Percentiles rank a stretch among this genome's conserved stretches.
Evolutionary conservation across 2,113 vertebrate genomes (phyloP).

Genomic region (Pseudorectes ferrugineus): DNA sequence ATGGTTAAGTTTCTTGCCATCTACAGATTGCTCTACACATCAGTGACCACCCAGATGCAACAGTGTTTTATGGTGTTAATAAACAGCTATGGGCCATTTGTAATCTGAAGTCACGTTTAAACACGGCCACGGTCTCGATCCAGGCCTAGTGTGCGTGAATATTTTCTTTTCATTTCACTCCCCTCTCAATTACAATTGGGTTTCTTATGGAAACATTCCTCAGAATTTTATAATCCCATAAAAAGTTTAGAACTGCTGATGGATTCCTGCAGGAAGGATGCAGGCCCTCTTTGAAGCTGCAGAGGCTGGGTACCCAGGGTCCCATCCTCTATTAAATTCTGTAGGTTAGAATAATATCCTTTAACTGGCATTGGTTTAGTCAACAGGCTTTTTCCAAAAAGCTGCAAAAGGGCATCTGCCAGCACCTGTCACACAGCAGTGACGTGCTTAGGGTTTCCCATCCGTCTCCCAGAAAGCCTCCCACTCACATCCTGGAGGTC

Average conservation of each 20-base stretch:
- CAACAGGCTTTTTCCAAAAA: not conserved
- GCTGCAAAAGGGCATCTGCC: not conserved
- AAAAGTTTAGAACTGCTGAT: not conserved
- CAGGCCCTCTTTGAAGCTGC: not conserved
- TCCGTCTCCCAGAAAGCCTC: not conserved
- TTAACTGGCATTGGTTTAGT: not conserved
- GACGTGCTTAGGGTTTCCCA: not conserved
- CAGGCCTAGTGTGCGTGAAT: not conserved
- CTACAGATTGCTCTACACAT: not conserved
- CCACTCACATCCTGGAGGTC: not conserved
- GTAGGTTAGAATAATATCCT: not conserved
- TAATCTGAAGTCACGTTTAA: not conserved
- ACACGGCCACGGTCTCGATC: not conserved
- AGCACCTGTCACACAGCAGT: not conserved
- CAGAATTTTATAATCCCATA: slow-evolving; percentile 9
- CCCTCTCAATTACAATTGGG: not conserved
- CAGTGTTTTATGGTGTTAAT: not conserved
- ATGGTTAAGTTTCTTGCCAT: not conserved
- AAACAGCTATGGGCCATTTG: not conserved
- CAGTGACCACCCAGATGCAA: slow-evolving; percentile 9
- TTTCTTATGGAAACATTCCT: slow-evolving; percentile 28
- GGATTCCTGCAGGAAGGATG: not conserved
- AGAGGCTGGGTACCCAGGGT: not conserved
- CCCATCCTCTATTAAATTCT: not conserved
- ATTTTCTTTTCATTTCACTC: slow-evolving; percentile 42